Evolutionary conservation across 2,888 invertebrate species (phyloP), one percentile per base, ranked within the genome.

Genomic region (Thera britannica): DNA sequence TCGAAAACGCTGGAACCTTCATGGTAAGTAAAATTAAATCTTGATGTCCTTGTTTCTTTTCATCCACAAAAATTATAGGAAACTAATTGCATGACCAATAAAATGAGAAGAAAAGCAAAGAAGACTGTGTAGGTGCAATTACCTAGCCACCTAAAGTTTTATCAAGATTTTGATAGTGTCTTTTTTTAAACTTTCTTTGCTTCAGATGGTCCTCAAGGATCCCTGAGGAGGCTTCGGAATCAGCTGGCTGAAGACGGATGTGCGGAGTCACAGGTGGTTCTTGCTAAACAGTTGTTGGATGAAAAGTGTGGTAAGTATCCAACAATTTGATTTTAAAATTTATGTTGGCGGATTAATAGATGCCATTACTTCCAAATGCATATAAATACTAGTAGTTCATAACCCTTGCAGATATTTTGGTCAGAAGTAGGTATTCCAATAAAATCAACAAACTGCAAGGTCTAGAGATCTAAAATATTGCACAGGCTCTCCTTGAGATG

Each of bases 191-290:
- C 61, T 67, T 68, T 65, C 72, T 73, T 89, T 84, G 76, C 81
- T 90, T 78, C 90, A 96, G 96, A 96, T 93, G 95, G 95, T 72
- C 95, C 96, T 76, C 94, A 95, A 89, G 95, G 95, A 73, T 96
- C 96, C 59, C 86, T 96, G 64, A 94, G 94, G 81, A 89, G 96
- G 61, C 88, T 96, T 59, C 92, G 96, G 41, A 95, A 95, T 80
- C 97, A 97, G 81, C 90, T 98, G 73, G 98, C 98, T 0, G 97
- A 97, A 80, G 98, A 98, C 88, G 98, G 98, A 7, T 98, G 97
- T 86, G 96, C 97, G 0, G 98, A 98, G 82, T 97, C 97, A 8
- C 98, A 98, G 89, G 97, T 97, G 71, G 97, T 97, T 64, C 92
- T 98, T 67, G 98, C 98, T 2, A 97, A 97, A 83, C 96, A 97